Percentiles rank a stretch among this genome's conserved stretches.
Evolutionary conservation across 1,140 invertebrate species (phyloP).

Genomic region (Apis laboriosa): DNA sequence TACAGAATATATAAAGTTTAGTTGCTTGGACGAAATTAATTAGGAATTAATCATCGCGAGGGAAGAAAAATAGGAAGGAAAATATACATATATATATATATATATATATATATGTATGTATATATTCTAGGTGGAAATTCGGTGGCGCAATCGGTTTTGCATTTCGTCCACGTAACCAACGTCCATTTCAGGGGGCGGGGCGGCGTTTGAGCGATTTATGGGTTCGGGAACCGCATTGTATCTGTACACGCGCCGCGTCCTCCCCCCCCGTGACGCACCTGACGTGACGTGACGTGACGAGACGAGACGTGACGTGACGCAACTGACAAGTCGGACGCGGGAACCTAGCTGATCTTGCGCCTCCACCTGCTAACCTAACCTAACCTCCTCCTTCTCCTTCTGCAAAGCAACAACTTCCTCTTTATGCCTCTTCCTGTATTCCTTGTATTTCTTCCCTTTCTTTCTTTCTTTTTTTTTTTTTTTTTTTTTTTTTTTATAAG

Average conservation of each 20-base stretch:
- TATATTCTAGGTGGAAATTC: background rate
- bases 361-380: constrained; percentile 37
- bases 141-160: constrained; percentile 44
- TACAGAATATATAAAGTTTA: no score
- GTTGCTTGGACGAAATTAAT: no score
- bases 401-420: constrained; percentile 1
- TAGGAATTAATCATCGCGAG: no score
- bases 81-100: no score
- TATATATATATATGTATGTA: no score
- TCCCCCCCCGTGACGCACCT: constrained; percentile 57
- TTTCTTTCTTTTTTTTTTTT: background rate
- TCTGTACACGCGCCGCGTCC: constrained; percentile 58
- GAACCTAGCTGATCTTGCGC: constrained; percentile 51
- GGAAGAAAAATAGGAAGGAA: no score
- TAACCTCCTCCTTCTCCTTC: background rate
- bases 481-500: constrained; percentile 48
- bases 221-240: constrained; percentile 68
- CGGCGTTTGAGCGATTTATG: constrained; percentile 76
- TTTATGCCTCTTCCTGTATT: background rate
- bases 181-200: constrained; percentile 52
- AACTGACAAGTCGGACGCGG: constrained; percentile 71
- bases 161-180: constrained; percentile 48
- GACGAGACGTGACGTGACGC: background rate
- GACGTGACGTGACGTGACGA: background rate
- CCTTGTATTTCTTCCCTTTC: background rate